Conservation (phyloP, 2,113 vertebrate genomes). For the Calidris pygmaea region DNA sequence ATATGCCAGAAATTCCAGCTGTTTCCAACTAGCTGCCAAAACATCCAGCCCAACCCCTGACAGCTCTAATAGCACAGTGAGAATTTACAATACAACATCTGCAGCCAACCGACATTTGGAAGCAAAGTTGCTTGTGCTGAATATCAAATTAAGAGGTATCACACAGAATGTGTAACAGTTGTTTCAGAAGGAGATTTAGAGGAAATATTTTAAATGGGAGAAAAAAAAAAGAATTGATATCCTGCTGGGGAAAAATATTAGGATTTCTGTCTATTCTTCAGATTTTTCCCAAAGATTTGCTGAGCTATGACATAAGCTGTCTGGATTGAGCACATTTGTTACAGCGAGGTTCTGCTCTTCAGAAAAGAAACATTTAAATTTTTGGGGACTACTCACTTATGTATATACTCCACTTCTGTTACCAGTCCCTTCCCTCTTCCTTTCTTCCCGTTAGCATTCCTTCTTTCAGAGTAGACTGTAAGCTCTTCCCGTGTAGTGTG, state of each 20-base stretch:
- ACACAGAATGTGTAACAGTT: not conserved
- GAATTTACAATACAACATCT: not conserved
- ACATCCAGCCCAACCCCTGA: not conserved
- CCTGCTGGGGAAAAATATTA: not conserved
- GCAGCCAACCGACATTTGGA: not conserved
- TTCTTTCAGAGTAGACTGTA: not conserved
- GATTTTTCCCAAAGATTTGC: not conserved
- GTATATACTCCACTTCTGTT: not conserved
- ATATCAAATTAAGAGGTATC: not conserved
- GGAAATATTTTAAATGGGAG: not conserved
- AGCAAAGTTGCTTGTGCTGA: not conserved
- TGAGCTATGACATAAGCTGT: not conserved
- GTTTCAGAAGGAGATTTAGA: not conserved
- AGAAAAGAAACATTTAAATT: not conserved
- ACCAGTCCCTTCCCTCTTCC: not conserved
- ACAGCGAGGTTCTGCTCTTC: not conserved
- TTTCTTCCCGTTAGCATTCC: accelerated
- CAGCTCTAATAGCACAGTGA: not conserved
- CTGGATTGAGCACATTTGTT: not conserved
- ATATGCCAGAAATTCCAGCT: not conserved
- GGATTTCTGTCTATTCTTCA: not conserved
- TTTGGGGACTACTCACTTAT: not conserved
- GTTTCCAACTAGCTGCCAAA: not conserved
- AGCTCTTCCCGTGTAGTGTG: accelerated
- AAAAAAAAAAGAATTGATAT: not conserved